Evolutionary conservation across 2,113 vertebrate species (phyloP).

Genomic region (Scatophagus argus): DNA sequence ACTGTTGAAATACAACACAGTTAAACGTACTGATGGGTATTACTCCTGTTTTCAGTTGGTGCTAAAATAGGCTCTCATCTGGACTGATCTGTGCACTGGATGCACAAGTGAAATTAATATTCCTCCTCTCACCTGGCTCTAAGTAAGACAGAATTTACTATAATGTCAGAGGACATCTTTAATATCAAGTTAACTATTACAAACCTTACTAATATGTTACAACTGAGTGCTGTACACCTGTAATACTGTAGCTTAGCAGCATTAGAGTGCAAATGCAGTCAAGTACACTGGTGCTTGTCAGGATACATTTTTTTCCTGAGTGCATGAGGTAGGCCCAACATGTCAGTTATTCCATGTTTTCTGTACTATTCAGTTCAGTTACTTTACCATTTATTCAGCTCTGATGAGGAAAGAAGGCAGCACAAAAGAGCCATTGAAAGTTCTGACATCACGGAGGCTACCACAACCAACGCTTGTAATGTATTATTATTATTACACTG

Average conservation of each 20-base stretch:
- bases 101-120: background rate
- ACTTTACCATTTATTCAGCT: slow-evolving; percentile 33
- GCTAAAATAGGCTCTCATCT: background rate
- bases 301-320: slow-evolving; percentile 29
- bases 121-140: background rate
- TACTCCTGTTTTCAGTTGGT: background rate
- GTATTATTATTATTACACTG: slow-evolving; percentile 74
- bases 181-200: background rate
- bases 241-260: background rate
- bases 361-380: slow-evolving; percentile 25
- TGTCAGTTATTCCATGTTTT: slow-evolving; percentile 73
- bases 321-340: background rate
- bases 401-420: slow-evolving; percentile 54
- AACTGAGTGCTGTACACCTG: background rate
- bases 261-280: background rate
- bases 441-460: slow-evolving; percentile 71
- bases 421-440: slow-evolving; percentile 78
- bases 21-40: background rate
- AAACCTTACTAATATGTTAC: background rate
- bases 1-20: slow-evolving; percentile 9
- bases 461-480: slow-evolving; percentile 69
- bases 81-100: background rate
- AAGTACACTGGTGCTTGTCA: background rate
- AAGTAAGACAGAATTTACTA: background rate
- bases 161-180: background rate